Evolutionary conservation across 2,113 vertebrate genomes (phyloP), one percentile per base, ranked within the genome.

Genomic region (Protomyctophum bolini): DNA sequence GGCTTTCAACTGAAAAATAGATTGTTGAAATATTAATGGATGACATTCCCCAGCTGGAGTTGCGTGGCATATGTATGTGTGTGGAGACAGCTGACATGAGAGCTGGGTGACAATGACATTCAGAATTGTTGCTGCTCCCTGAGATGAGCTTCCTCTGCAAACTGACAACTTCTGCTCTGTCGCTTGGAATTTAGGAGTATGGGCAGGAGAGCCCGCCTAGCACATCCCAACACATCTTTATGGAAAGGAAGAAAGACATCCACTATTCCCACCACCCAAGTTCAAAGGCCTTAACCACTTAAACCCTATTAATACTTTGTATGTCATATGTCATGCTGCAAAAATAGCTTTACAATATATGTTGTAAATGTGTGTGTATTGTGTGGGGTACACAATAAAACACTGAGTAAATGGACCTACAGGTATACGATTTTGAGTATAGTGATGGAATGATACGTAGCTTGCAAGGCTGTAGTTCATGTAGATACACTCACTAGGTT

Each of bases 21-120:
- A 66, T 58, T 54, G 47, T 49, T 89, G 67, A 86, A 91, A 88
- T 87, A 89, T 90, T 84, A 83, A 87, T 83, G 82, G 28, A 54
- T 88, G 84, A 87, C 78, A 84, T 87, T 89, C 79, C 68, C 78
- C 63, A 59, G 58, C 63, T 59, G 66, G 77, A 84, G 83, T 83
- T 59, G 73, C 29, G 2, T 82, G 83, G 79, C 81, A 80, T 83
- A 68, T 66, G 47, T 75, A 52, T 78, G 63, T 77, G 77, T 84
- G 81, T 77, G 73, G 55, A 70, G 33, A 41, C 33, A 41, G 76
- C 71, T 82, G 90, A 83, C 80, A 87, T 66, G 72, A 83, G 73
- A 75, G 33, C 56, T 75, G 63, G 79, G 15, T 64, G 76, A 79
- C 72, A 87, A 80, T 86, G 81, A 83, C 85, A 82, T 85, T 83